Evolutionary conservation across 1,140 invertebrate genomes (phyloP).

Genomic region (Dendrolimus punctatus): DNA sequence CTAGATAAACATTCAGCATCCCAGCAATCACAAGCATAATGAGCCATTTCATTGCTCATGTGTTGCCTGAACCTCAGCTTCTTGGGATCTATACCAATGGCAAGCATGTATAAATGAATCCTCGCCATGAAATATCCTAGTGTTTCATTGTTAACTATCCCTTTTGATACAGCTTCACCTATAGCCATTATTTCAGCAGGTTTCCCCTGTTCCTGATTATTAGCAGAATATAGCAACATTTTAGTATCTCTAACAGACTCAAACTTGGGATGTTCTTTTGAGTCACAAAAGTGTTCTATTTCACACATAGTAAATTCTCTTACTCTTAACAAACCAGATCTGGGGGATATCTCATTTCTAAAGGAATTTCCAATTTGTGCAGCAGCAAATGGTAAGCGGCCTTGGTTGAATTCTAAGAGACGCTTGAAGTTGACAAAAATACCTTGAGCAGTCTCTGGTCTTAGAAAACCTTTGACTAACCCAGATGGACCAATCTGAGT

Average conservation of each 20-base stretch:
- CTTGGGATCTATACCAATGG: conserved; percentile 89
- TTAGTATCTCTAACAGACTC: conserved; percentile 79
- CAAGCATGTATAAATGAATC: conserved; percentile 92
- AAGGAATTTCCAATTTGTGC: conserved; percentile 99
- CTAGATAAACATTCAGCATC: conserved; percentile 97
- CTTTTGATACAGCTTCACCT: conserved; percentile 85
- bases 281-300: conserved; percentile 99
- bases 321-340: conserved; percentile 96
- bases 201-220: conserved; percentile 96
- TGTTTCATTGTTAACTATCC: conserved; percentile 96
- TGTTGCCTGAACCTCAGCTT: conserved; percentile 97
- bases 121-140: conserved; percentile 98
- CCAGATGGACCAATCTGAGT: conserved; percentile 98
- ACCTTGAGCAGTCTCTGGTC: conserved; percentile 99
- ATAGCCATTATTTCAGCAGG: conserved; percentile 80
- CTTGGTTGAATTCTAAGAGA: conserved; percentile 97
- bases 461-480: conserved; percentile 92
- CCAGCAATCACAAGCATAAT: conserved; percentile 99
- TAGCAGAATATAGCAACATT: conserved; percentile 92
- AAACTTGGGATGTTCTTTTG: conserved; percentile 96
- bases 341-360: conserved; percentile 99
- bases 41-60: conserved; percentile 99
- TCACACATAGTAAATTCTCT: conserved; percentile 99
- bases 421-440: conserved; percentile 99
- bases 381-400: conserved; percentile 96